phyloP scores from a whole-genome alignment of 2,113 vertebrate genomes.

The Cyanocitta stelleri region DNA sequence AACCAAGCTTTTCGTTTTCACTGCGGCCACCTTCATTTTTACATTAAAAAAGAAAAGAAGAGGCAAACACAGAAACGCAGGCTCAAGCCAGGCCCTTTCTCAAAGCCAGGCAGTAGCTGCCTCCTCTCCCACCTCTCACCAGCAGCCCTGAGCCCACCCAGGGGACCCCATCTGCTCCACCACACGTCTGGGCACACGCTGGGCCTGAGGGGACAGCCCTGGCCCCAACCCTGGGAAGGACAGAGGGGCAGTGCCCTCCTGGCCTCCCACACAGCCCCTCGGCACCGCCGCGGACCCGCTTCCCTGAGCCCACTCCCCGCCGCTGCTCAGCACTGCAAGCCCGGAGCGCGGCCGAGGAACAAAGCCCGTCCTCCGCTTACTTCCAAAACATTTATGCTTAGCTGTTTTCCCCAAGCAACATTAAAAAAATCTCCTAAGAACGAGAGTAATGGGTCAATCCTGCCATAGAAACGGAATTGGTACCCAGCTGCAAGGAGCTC shows the following conservation, averaged over 20 bases:
- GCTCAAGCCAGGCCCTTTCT: not conserved
- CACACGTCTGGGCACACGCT: fast-evolving
- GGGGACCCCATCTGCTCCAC: not conserved
- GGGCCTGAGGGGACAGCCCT: fast-evolving
- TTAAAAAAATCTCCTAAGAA: not conserved
- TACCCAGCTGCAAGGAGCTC: not conserved
- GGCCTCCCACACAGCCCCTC: not conserved
- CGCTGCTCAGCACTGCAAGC: not conserved
- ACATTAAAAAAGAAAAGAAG: not conserved
- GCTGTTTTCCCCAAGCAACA: not conserved
- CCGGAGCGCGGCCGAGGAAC: not conserved
- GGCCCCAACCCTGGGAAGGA: fast-evolving
- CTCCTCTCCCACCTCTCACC: not conserved
- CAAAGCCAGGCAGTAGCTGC: not conserved
- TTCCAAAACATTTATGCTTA: not conserved
- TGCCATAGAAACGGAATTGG: not conserved
- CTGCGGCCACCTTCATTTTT: not conserved
- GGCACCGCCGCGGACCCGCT: fast-evolving
- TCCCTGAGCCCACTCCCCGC: not conserved
- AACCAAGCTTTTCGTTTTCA: not conserved
- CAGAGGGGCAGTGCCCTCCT: not conserved
- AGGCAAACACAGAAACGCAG: fast-evolving
- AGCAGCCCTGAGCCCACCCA: not conserved
- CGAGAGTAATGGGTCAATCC: not conserved
- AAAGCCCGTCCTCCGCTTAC: not conserved